Percentiles rank a stretch among this genome's conserved stretches.
Evolutionary conservation across 2,888 invertebrate genomes (phyloP).

Genomic region (Siphlonurus alternatus): DNA sequence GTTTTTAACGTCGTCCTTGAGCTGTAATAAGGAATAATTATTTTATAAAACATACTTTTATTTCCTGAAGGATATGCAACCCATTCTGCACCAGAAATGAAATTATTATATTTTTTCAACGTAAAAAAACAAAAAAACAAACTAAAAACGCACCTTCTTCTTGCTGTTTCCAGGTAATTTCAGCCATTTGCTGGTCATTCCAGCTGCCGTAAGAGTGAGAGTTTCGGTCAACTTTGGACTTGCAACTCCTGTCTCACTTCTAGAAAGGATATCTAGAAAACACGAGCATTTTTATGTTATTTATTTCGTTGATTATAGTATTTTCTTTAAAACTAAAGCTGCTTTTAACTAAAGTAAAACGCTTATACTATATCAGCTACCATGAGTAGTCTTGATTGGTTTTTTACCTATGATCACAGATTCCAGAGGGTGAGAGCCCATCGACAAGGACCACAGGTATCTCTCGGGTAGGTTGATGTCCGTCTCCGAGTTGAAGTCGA

Average conservation of each 20-base stretch:
- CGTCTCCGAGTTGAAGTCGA: constrained; percentile 37
- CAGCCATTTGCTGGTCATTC: constrained; percentile 35
- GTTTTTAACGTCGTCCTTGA: constrained; percentile 25
- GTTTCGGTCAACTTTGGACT: constrained; percentile 48
- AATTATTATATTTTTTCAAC: no score
- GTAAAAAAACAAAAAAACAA: no score
- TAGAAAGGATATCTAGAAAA: constrained; percentile 6
- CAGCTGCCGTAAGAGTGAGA: constrained; percentile 42
- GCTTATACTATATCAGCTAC: no score
- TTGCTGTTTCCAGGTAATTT: constrained; percentile 19
- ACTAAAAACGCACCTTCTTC: constrained; percentile 18
- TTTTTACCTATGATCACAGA: constrained; percentile 28
- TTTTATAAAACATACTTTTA: constrained; percentile 9
- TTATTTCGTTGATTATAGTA: no score
- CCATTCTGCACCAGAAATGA: no score
- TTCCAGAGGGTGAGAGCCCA: constrained; percentile 44
- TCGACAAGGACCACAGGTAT: constrained; percentile 55
- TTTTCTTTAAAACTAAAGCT: no score
- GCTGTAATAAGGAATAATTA: constrained; percentile 20
- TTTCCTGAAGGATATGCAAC: not conserved
- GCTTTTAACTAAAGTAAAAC: no score
- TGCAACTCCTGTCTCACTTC: constrained; percentile 14
- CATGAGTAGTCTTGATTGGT: no score
- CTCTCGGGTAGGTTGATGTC: constrained; percentile 44
- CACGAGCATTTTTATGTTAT: not conserved